These are phyloP conservation scores for Paracentrotus lividus DNA, from an alignment of 53 echinoderm and acorn worm genomes.

Conservation along the genomic window DNA sequence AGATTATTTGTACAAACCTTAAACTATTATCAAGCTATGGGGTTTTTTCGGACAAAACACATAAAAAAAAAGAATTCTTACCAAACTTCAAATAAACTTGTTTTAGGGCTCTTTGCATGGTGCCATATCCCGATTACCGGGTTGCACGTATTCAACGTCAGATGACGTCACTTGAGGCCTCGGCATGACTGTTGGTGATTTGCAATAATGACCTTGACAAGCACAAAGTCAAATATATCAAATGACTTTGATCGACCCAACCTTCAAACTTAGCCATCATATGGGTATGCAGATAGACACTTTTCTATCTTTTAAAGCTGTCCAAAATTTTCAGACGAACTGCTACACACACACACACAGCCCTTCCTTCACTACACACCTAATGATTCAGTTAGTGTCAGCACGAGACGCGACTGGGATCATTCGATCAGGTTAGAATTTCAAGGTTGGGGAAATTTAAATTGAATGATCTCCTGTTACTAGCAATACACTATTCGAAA, in stretches of 20 bases:
- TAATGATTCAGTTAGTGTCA: background rate
- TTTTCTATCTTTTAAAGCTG: background rate
- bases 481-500: background rate
- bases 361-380: background rate
- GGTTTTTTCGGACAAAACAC: too few species aligned
- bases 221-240: background rate
- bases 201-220: background rate
- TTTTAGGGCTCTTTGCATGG: background rate
- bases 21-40: too few species aligned
- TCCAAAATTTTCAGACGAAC: background rate
- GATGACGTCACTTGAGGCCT: background rate
- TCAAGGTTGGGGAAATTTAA: background rate
- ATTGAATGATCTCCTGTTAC: background rate
- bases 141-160: background rate
- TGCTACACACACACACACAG: background rate
- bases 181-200: background rate
- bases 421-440: background rate
- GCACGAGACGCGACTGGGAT: background rate
- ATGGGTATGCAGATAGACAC: background rate
- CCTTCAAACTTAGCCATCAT: background rate
- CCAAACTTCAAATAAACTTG: background rate
- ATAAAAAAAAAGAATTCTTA: background rate
- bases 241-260: background rate
- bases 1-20: too few species aligned
- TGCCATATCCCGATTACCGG: background rate